Conservation (phyloP, 2,888 invertebrate species). For the Drosophila paramelanica region DNA sequence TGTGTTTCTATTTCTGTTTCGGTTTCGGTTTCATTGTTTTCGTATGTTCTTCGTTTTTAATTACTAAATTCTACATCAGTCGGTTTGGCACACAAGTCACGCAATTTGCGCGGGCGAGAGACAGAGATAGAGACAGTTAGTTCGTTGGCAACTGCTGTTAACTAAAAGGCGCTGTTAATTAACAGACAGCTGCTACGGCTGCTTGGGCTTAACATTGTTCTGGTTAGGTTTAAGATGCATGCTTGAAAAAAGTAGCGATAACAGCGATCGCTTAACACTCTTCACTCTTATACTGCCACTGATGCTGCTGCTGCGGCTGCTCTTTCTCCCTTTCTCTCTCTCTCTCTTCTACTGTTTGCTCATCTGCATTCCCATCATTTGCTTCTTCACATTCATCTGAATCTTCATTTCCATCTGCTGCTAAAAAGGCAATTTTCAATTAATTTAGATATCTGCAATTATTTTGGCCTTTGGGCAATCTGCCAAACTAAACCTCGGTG, state of each 20-base stretch:
- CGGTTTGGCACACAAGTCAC: conserved; percentile 85
- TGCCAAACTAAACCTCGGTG: conserved; percentile 90
- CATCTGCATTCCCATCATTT: neutral
- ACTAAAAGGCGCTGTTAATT: conserved; percentile 1
- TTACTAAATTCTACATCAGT: conserved; percentile 84
- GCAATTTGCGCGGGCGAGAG: conserved; percentile 55
- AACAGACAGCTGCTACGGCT: neutral
- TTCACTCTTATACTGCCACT: too few relatives aligned
- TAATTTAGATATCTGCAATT: conserved; percentile 16
- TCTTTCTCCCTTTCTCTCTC: neutral
- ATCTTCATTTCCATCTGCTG: conserved; percentile 12
- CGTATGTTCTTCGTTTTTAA: conserved; percentile 55
- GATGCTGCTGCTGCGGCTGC: conserved; percentile 6
- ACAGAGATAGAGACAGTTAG: conserved; percentile 16
- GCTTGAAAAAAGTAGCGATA: neutral
- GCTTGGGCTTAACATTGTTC: neutral
- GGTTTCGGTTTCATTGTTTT: conserved; percentile 3
- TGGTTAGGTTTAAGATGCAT: neutral
- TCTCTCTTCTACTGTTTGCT: too few relatives aligned
- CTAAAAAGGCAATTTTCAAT: conserved; percentile 45
- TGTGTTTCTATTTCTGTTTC: neutral
- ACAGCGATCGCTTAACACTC: conserved; percentile 1
- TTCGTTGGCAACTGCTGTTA: neutral
- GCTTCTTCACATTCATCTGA: conserved; percentile 1
- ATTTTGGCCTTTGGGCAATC: conserved; percentile 12